Percentiles rank a stretch among this genome's conserved stretches.
Evolutionary conservation across 1,140 invertebrate genomes (phyloP).

Genomic region (Vollenhovia emeryi): DNA sequence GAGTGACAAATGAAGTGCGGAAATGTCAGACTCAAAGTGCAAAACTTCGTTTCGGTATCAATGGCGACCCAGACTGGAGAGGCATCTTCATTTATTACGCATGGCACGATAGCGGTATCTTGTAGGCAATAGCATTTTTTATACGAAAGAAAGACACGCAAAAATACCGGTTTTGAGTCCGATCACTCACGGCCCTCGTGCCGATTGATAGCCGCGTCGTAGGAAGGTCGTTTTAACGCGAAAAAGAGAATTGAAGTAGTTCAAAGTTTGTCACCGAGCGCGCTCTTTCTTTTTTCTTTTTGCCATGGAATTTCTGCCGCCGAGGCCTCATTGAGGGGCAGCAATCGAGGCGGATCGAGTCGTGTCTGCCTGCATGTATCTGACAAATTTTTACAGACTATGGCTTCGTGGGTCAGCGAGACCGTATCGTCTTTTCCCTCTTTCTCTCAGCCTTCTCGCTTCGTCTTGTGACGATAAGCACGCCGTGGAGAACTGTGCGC

Average conservation of each 20-base stretch:
- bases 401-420: constrained; percentile 64
- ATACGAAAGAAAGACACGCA: neutral
- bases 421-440: constrained; percentile 36
- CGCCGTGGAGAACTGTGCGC: neutral
- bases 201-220: neutral
- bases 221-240: neutral
- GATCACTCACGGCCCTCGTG: constrained; percentile 7
- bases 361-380: constrained; percentile 58
- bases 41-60: constrained; percentile 40
- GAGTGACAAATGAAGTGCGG: constrained; percentile 46
- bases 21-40: constrained; percentile 29
- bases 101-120: constrained; percentile 36
- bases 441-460: constrained; percentile 34
- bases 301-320: constrained; percentile 67
- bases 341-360: constrained; percentile 60
- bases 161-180: constrained; percentile 17
- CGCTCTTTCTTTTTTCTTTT: neutral
- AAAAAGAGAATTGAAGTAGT: neutral
- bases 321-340: constrained; percentile 35
- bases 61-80: constrained; percentile 13
- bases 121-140: constrained; percentile 29
- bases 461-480: constrained; percentile 49
- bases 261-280: neutral
- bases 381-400: constrained; percentile 68
- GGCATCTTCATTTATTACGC: constrained; percentile 30